Conservation (phyloP, 2,113 vertebrate species). For the Seriola dumerili region DNA sequence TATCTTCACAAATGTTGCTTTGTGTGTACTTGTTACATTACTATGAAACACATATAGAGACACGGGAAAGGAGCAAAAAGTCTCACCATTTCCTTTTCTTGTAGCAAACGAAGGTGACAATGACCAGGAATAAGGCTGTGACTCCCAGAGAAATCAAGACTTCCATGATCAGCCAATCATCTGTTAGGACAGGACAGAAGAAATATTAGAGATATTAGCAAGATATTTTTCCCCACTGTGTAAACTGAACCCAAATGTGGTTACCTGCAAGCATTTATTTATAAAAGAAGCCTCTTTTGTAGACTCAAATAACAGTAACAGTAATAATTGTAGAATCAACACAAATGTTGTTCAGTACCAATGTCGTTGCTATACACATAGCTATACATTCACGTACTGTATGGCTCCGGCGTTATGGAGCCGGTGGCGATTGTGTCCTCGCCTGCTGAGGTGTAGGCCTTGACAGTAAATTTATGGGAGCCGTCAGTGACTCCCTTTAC, state of each 20-base stretch:
- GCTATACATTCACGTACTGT: conserved; percentile 64
- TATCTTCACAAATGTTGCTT: neutral
- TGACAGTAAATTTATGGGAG: conserved; percentile 83
- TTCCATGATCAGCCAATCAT: conserved; percentile 80
- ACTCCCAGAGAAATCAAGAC: conserved; percentile 81
- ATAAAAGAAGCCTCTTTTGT: too few relatives aligned
- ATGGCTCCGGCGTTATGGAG: conserved; percentile 71
- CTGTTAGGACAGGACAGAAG: conserved; percentile 47
- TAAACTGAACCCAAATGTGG: neutral
- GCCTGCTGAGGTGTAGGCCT: conserved; percentile 83
- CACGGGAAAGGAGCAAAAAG: neutral
- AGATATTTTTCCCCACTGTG: neutral
- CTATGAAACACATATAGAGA: conserved; percentile 1
- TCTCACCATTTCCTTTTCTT: conserved; percentile 85
- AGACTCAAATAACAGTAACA: neutral
- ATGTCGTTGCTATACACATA: neutral
- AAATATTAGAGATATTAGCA: neutral
- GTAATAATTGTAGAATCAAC: neutral
- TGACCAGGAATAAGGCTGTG: conserved; percentile 65
- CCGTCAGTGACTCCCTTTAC: conserved; percentile 67
- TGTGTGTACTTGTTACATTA: neutral
- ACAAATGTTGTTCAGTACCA: neutral
- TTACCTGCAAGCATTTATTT: neutral
- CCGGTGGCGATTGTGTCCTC: conserved; percentile 72
- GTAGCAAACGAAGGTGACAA: conserved; percentile 82